Evolutionary conservation across 2,797 vertebrate species (phyloP).

Genomic region (Delichon dasypus): DNA sequence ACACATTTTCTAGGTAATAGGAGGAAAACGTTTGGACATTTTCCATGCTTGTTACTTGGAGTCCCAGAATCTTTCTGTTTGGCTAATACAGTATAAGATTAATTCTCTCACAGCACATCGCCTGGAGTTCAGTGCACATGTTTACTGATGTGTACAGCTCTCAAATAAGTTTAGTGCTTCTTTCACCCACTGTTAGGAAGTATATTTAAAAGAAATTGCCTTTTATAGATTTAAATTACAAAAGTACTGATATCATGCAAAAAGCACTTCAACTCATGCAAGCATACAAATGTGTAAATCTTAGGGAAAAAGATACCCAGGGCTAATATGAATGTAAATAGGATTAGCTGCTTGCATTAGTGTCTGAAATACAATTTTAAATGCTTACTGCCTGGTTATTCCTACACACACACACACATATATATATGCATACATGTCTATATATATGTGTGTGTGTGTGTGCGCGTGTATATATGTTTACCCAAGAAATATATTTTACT

Average conservation of each 20-base stretch:
- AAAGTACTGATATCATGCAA: conserved; percentile 86
- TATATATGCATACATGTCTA: not conserved
- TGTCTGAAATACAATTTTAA: conserved; percentile 88
- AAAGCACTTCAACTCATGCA: conserved; percentile 84
- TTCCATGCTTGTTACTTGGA: conserved; percentile 46
- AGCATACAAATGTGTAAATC: conserved; percentile 91
- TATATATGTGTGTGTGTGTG: not conserved
- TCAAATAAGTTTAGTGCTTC: conserved; percentile 83
- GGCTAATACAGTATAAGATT: conserved; percentile 83
- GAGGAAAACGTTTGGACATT: not conserved
- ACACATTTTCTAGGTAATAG: conserved; percentile 12
- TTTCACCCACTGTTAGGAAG: conserved; percentile 82
- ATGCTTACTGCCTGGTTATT: conserved; percentile 80
- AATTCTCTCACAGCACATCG: conserved; percentile 81
- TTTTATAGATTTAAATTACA: conserved; percentile 89
- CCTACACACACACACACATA: conserved; percentile 68
- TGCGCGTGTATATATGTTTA: not conserved
- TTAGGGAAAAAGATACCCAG: conserved; percentile 85
- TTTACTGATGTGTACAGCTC: conserved; percentile 89
- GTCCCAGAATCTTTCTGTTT: conserved; percentile 74
- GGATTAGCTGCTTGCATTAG: conserved; percentile 91
- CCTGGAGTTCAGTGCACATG: conserved; percentile 81
- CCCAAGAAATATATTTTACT: not conserved
- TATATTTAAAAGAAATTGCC: conserved; percentile 85
- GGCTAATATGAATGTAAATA: conserved; percentile 97